These are phyloP conservation scores for Schmidtea mediterranea DNA, from an alignment of 1,140 invertebrate genomes.

Conservation along the genomic window DNA sequence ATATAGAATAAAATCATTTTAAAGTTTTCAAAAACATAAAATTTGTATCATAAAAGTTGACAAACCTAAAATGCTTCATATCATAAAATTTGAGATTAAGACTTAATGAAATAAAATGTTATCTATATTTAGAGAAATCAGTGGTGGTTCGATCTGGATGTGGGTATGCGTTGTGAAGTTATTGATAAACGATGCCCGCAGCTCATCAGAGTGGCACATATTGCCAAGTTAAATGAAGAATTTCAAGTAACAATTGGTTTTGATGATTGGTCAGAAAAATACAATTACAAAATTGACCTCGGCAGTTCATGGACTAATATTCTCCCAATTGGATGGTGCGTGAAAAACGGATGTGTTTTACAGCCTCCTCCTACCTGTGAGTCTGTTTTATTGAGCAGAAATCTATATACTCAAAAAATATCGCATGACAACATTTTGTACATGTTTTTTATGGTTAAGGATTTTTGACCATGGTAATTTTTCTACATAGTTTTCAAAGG, in stretches of 20 bases:
- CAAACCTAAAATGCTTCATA: too few species aligned
- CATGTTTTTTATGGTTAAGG: too few species aligned
- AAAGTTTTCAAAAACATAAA: background rate
- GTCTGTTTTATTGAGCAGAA: too few species aligned
- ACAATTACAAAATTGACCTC: constrained; percentile 50
- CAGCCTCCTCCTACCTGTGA: constrained; percentile 28
- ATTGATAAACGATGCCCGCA: constrained; percentile 37
- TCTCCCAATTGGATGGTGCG: constrained; percentile 61
- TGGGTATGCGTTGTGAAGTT: constrained; percentile 18
- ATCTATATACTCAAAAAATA: too few species aligned
- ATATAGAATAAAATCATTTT: background rate
- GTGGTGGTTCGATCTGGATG: constrained; percentile 30
- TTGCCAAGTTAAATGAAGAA: constrained; percentile 49
- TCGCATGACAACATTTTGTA: too few species aligned
- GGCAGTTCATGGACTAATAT: constrained; percentile 11
- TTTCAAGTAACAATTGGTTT: constrained; percentile 50
- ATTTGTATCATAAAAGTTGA: too few species aligned
- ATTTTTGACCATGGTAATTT: too few species aligned
- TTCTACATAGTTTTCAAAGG: too few species aligned
- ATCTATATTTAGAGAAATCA: constrained; percentile 11
- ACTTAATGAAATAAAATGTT: background rate
- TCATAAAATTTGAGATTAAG: too few species aligned
- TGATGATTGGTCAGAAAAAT: constrained; percentile 59
- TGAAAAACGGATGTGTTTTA: constrained; percentile 25
- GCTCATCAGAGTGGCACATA: constrained; percentile 54